phyloP scores from a whole-genome alignment of 2,113 vertebrate genomes.

The Vireo altiloquus region DNA sequence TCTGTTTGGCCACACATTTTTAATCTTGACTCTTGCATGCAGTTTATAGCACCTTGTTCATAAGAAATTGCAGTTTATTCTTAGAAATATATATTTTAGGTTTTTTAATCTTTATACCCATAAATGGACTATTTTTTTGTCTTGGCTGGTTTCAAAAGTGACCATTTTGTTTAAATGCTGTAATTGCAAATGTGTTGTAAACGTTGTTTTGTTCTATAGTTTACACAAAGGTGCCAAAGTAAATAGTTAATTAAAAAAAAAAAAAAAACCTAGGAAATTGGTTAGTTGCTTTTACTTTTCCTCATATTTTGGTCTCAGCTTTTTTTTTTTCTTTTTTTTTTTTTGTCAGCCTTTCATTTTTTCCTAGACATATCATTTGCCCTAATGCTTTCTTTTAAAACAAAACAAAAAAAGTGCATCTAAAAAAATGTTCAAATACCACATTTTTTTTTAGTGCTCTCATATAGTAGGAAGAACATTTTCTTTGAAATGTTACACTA shows the following conservation, averaged over 20 bases:
- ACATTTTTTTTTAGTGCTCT: constrained; percentile 57
- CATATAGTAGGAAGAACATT: constrained; percentile 51
- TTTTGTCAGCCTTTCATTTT: constrained; percentile 17
- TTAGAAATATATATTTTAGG: constrained; percentile 65
- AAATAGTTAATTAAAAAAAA: constrained; percentile 53
- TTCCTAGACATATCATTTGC: constrained; percentile 49
- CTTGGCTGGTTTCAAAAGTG: constrained; percentile 68
- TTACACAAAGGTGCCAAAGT: constrained; percentile 71
- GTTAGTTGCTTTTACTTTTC: constrained; percentile 55
- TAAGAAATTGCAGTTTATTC: constrained; percentile 70
- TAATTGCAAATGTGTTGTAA: constrained; percentile 64
- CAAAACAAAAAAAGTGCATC: constrained; percentile 27
- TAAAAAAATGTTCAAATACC: constrained; percentile 39
- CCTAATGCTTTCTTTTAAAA: constrained; percentile 53
- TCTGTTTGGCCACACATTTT: constrained; percentile 57
- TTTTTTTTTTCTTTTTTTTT: background rate
- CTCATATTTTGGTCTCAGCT: constrained; percentile 52
- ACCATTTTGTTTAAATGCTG: constrained; percentile 66
- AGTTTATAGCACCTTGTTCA: constrained; percentile 72
- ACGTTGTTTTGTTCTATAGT: constrained; percentile 66
- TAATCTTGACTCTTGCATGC: constrained; percentile 58
- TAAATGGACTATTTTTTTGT: constrained; percentile 66
- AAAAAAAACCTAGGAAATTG: constrained; percentile 1
- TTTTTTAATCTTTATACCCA: constrained; percentile 66
- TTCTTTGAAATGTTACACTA: constrained; percentile 57